Conservation (phyloP, 2,113 vertebrate species). For the Pholis gunnellus region DNA sequence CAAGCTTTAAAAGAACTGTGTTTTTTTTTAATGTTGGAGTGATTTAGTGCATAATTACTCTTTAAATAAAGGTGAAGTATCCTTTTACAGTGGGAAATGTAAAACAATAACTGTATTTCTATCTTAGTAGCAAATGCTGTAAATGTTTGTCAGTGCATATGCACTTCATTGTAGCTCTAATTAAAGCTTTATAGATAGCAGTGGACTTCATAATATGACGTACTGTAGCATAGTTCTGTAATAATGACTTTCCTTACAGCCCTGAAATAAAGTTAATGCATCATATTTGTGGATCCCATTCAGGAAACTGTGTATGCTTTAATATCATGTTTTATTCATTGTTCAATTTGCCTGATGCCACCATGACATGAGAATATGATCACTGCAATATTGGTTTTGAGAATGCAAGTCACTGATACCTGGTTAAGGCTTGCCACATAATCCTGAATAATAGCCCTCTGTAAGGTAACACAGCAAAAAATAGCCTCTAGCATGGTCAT, state of each 20-base stretch:
- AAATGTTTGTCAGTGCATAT: slow-evolving; percentile 48
- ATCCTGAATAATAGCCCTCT: slow-evolving; percentile 66
- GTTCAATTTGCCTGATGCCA: slow-evolving; percentile 1
- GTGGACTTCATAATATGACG: slow-evolving; percentile 3
- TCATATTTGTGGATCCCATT: not conserved
- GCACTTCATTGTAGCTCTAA: slow-evolving; percentile 51
- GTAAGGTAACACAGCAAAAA: slow-evolving; percentile 66
- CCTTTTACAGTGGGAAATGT: slow-evolving; percentile 31
- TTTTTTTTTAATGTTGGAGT: slow-evolving; percentile 35
- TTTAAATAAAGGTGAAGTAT: slow-evolving; percentile 28
- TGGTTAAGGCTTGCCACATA: slow-evolving; percentile 63
- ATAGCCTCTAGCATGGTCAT: slow-evolving; percentile 65
- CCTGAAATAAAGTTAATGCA: slow-evolving; percentile 44
- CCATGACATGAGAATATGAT: slow-evolving; percentile 26
- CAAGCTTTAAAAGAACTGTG: slow-evolving; percentile 4
- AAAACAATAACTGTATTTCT: slow-evolving; percentile 43
- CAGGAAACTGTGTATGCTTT: slow-evolving; percentile 4
- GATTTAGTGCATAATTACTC: slow-evolving; percentile 28
- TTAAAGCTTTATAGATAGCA: slow-evolving; percentile 57
- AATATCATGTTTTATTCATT: slow-evolving; percentile 3
- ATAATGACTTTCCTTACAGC: slow-evolving; percentile 10
- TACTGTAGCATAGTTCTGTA: not conserved
- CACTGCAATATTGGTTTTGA: slow-evolving; percentile 24
- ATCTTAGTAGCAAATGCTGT: slow-evolving; percentile 25
- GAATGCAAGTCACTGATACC: slow-evolving; percentile 61